Percentiles rank a stretch among this genome's conserved stretches.
Evolutionary conservation across 2,797 vertebrate genomes (phyloP).

Genomic region (Sebastes jordani): DNA sequence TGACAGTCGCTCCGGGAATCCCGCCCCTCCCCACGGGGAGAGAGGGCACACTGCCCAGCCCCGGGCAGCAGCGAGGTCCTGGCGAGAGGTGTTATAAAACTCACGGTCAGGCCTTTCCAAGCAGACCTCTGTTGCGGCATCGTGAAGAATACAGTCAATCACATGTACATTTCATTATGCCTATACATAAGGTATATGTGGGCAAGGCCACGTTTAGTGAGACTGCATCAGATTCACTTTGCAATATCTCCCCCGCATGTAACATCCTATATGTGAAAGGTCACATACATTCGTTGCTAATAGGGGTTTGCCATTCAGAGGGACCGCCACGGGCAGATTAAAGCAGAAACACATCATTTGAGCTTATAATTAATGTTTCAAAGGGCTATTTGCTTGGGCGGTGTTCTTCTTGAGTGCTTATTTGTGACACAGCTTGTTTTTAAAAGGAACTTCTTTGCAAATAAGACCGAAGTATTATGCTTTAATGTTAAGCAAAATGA

Average conservation of each 20-base stretch:
- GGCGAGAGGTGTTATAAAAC: no score
- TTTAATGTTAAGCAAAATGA: no score
- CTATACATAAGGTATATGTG: neutral
- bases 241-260: neutral
- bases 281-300: neutral
- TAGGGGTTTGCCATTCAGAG: conserved; percentile 11
- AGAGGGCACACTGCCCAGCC: no score
- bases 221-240: neutral
- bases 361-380: conserved; percentile 13
- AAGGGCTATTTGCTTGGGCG: neutral
- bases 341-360: neutral
- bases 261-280: neutral
- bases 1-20: no score
- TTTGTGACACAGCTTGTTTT: conserved; percentile 3
- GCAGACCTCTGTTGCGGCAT: neutral
- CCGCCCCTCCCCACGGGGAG: no score
- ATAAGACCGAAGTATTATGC: neutral
- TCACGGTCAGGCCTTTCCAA: no score
- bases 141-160: neutral
- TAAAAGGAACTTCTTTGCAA: neutral
- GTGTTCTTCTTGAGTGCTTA: neutral
- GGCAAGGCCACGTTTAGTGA: neutral
- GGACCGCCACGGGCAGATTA: neutral
- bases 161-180: neutral
- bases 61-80: no score